Conservation (phyloP, 2,113 vertebrate genomes). For the Merops nubicus region DNA sequence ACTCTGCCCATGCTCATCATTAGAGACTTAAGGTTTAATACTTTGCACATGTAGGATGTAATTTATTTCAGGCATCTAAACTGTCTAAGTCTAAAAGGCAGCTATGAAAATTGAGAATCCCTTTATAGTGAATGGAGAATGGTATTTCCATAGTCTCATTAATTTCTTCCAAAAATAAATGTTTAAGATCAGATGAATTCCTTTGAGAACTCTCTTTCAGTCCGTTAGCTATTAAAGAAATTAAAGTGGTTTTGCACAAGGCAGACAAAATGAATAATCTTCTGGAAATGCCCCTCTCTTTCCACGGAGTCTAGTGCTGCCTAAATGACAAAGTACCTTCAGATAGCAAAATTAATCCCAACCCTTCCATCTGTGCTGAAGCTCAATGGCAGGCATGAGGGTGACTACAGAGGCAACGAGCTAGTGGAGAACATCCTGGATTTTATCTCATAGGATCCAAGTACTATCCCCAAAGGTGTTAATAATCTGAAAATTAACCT, state of each 20-base stretch:
- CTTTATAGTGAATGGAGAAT: not conserved
- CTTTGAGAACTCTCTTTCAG: not conserved
- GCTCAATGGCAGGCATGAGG: not conserved
- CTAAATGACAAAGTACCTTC: not conserved
- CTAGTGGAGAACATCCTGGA: accelerated
- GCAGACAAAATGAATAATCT: not conserved
- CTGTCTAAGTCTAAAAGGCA: not conserved
- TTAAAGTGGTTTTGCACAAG: not conserved
- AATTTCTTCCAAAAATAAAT: not conserved
- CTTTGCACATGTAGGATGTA: not conserved
- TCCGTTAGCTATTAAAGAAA: not conserved
- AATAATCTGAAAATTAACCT: not conserved
- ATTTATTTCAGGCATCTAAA: not conserved
- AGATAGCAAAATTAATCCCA: not conserved
- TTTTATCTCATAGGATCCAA: not conserved
- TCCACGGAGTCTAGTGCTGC: not conserved
- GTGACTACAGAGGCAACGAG: not conserved
- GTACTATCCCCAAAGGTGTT: not conserved
- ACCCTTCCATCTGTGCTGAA: not conserved
- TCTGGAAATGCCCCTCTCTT: not conserved
- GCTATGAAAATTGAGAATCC: not conserved
- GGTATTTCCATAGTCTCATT: not conserved
- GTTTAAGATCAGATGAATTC: not conserved
- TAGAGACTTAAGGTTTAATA: not conserved
- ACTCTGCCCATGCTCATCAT: not conserved